Evolutionary conservation across 2,113 vertebrate genomes (phyloP), one percentile per base, ranked within the genome.

Genomic region (Maccullochella peelii): DNA sequence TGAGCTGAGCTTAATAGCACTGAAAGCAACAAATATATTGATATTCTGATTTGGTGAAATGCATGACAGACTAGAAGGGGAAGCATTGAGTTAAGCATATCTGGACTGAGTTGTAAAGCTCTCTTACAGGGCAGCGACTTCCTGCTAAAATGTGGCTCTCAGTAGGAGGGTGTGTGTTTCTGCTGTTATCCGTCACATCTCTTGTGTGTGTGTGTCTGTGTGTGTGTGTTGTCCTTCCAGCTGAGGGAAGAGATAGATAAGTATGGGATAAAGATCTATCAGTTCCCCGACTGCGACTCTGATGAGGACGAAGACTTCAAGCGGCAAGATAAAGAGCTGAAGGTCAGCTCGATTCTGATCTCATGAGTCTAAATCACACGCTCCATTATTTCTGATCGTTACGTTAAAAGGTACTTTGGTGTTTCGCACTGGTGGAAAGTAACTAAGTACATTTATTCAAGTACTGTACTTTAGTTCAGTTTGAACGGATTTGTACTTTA

Each of bases 221-320:
- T 47, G 42, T 65, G 49, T 54, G 44, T 68, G 57, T 66, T 5
- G 54, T 69, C 21, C 73, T 82, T 70, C 25, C 79, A 95, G 94
- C 83, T 95, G 85, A 92, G 93, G 62, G 94, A 95, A 3, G 94
- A 95, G 79, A 95, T 93, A 5, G 94, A 95, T 57, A 91, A 87
- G 44, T 89, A 79, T 2, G 93, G 90, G 42, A 93, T 95, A 66
- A 95, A 95, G 88, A 87, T 95, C 76, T 95, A 95, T 75, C 94
- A 94, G 93, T 95, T 94, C 54, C 93, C 93, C 0, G 94, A 93
- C 82, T 94, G 93, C 5, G 94, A 95, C 78, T 93, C 93, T 0
- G 94, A 95, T 9, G 93, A 94, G n/a, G 94, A 95, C 9, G 94
- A 94, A n/a, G 94, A 94, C 59, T 84, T 94, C 73, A 95, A 94